Conservation (phyloP, 2,888 invertebrate species). For the Oasisia sp. region DNA sequence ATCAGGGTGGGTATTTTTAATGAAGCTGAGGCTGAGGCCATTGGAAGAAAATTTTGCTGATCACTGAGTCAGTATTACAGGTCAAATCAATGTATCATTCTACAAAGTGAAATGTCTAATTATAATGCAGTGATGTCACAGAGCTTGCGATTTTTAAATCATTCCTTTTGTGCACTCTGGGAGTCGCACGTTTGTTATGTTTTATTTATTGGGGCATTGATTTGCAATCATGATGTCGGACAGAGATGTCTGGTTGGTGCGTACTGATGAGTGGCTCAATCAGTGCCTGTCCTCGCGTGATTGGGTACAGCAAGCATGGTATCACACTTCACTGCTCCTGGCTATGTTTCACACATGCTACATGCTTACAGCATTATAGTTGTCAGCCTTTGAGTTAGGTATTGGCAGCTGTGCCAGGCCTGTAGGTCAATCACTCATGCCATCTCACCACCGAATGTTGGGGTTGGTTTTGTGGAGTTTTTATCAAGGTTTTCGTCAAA, state of each 20-base stretch:
- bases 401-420: background rate
- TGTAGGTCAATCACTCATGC: background rate
- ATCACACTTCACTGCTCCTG: background rate
- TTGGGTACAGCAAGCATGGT: background rate
- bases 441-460: background rate
- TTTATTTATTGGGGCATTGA: background rate
- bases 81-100: background rate
- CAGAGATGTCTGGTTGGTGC: background rate
- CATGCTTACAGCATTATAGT: background rate
- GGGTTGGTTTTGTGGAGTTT: background rate
- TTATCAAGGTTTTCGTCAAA: background rate
- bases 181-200: background rate
- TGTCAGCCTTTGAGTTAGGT: background rate
- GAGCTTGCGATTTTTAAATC: background rate
- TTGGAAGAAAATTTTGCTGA: background rate
- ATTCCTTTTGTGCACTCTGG: background rate
- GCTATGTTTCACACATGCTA: slow-evolving; percentile 5
- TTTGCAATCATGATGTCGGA: background rate
- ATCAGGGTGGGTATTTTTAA: background rate
- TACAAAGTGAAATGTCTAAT: background rate
- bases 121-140: background rate
- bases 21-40: background rate
- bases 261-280: background rate
- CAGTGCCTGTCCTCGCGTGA: background rate
- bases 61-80: background rate